Percentiles rank a stretch among this genome's conserved stretches.
phyloP scores from a whole-genome alignment of 2,113 vertebrate species.

The Phaethornis superciliosus region DNA sequence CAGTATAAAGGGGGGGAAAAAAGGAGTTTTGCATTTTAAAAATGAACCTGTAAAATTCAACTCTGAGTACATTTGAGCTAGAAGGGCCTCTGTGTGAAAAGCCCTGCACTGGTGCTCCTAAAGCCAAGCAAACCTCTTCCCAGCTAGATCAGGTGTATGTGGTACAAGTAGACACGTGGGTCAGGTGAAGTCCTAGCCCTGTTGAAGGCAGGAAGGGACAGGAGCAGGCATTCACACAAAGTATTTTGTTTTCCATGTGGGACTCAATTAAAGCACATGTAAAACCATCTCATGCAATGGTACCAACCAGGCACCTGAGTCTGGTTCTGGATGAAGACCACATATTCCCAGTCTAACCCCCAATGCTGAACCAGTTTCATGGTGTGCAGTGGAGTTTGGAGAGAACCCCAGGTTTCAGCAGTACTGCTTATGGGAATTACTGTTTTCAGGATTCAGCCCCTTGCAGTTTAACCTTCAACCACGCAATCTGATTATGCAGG shows the following conservation, averaged over 20 bases:
- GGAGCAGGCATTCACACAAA: background rate
- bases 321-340: background rate
- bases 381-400: background rate
- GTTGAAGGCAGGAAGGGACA: background rate
- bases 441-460: background rate
- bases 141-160: background rate
- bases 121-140: background rate
- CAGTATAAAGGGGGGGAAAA: fast-evolving
- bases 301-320: background rate
- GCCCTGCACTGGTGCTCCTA: background rate
- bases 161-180: too few relatives aligned
- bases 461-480: slow-evolving; percentile 6
- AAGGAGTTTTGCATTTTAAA: background rate
- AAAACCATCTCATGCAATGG: background rate
- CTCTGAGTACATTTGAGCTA: background rate
- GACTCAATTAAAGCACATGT: background rate
- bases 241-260: background rate
- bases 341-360: background rate
- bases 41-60: background rate
- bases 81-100: background rate
- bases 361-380: background rate
- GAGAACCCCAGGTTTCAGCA: background rate
- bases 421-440: background rate
- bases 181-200: background rate
- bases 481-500: background rate